A percentile compares a stretch with the other conserved stretches of the same genome.
These are phyloP conservation scores for Sinella curviseta DNA, from an alignment of 1,140 invertebrate species.

Conservation along the genomic window DNA sequence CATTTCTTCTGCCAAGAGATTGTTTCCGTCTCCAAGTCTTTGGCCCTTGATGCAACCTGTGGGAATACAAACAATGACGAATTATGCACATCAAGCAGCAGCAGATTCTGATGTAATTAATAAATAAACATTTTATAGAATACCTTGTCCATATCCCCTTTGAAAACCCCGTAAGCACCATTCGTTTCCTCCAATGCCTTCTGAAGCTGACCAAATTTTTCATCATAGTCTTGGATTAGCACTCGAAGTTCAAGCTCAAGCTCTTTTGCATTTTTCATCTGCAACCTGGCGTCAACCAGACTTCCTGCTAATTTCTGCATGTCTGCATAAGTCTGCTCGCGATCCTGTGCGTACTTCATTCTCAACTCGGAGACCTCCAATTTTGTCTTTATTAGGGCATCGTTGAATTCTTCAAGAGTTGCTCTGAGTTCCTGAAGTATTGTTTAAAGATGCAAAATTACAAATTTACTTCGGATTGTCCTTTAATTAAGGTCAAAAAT, in stretches of 20 bases:
- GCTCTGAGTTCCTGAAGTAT: background rate
- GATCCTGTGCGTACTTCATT: slow-evolving; percentile 43
- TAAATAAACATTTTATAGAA: background rate
- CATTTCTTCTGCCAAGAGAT: slow-evolving; percentile 45
- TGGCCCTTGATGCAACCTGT: slow-evolving; percentile 2
- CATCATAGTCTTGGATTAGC: slow-evolving; percentile 43
- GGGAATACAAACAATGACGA: background rate
- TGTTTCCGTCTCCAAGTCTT: slow-evolving; percentile 45
- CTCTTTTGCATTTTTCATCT: slow-evolving; percentile 47
- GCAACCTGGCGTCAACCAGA: slow-evolving; percentile 34
- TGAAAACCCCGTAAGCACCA: slow-evolving; percentile 39
- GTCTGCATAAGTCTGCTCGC: slow-evolving; percentile 39
- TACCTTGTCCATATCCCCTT: slow-evolving; percentile 48
- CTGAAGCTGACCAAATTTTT: slow-evolving; percentile 43
- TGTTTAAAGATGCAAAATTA: background rate
- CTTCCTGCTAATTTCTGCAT: slow-evolving; percentile 44
- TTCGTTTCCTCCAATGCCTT: slow-evolving; percentile 42
- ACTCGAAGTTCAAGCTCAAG: slow-evolving; percentile 39
- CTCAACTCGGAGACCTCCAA: background rate
- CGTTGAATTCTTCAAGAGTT: background rate
- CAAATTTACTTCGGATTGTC: no score
- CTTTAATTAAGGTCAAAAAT: background rate
- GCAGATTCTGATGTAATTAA: background rate
- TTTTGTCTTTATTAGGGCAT: slow-evolving; percentile 11
- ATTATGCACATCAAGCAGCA: background rate